Evolutionary conservation across 2,113 vertebrate species (phyloP).

Genomic region (Dromiciops gliroides): DNA sequence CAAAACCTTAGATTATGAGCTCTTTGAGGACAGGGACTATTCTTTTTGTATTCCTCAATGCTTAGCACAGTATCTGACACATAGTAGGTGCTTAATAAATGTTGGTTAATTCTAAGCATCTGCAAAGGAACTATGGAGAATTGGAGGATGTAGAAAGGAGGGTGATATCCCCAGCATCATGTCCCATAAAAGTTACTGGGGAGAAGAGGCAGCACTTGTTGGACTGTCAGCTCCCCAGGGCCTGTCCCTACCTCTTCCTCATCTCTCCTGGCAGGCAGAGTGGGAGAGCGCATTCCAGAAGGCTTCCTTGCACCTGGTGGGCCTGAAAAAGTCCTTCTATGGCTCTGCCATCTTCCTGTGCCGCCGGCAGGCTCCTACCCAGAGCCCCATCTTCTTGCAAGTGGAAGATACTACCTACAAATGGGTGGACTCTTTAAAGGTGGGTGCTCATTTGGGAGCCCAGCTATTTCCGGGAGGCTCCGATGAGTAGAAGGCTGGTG

Average conservation of each 20-base stretch:
- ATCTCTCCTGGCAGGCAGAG: slow-evolving; percentile 83
- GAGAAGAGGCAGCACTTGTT: neutral
- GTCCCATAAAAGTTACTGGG: neutral
- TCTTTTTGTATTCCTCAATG: neutral
- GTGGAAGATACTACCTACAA: slow-evolving; percentile 88
- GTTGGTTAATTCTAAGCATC: neutral
- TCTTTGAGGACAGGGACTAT: neutral
- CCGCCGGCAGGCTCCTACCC: slow-evolving; percentile 76
- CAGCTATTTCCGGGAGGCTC: accelerated
- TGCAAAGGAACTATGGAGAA: neutral
- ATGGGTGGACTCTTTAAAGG: slow-evolving; percentile 96
- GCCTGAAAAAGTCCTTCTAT: slow-evolving; percentile 91
- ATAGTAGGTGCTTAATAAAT: neutral
- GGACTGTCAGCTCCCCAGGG: accelerated
- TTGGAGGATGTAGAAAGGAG: neutral
- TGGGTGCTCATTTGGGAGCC: slow-evolving; percentile 63
- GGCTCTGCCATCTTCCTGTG: slow-evolving; percentile 93
- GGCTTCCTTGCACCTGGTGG: slow-evolving; percentile 84
- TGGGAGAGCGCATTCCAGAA: slow-evolving; percentile 89
- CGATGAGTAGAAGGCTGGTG: accelerated
- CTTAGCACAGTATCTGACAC: neutral
- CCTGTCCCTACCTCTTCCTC: accelerated
- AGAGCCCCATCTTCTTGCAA: slow-evolving; percentile 85
- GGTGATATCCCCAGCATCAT: neutral
- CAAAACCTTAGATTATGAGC: too few relatives aligned